Evolutionary conservation across 2,113 vertebrate species (phyloP).

Genomic region (Dendrocopos noguchii): DNA sequence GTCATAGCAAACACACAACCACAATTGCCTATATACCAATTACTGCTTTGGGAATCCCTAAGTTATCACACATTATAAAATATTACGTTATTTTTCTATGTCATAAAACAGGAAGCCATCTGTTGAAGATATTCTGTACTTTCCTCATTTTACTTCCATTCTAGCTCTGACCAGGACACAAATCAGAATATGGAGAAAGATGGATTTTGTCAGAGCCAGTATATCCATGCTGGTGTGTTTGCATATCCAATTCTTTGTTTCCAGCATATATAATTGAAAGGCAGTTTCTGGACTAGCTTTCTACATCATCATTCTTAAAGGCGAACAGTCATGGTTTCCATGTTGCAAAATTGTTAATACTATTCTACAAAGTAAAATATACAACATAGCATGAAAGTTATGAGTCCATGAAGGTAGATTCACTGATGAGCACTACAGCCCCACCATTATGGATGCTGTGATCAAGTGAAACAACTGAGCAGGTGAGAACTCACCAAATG

Average conservation of each 20-base stretch:
- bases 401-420: not conserved
- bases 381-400: not conserved
- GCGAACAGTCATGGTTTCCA: not conserved
- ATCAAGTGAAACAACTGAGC: not conserved
- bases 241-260: not conserved
- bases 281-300: not conserved
- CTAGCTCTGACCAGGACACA: not conserved
- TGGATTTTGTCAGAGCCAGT: not conserved
- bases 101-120: not conserved
- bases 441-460: not conserved
- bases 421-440: not conserved
- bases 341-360: not conserved
- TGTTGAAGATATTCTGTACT: not conserved
- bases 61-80: not conserved
- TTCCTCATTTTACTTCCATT: not conserved
- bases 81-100: not conserved
- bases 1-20: constrained; percentile 31
- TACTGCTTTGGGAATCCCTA: constrained; percentile 10
- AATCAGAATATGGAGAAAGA: not conserved
- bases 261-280: not conserved
- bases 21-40: not conserved
- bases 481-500: not conserved
- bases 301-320: not conserved
- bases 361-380: not conserved
- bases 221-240: not conserved